Conservation (phyloP, 2,797 vertebrate species). For the Phalloptychus januarius region DNA sequence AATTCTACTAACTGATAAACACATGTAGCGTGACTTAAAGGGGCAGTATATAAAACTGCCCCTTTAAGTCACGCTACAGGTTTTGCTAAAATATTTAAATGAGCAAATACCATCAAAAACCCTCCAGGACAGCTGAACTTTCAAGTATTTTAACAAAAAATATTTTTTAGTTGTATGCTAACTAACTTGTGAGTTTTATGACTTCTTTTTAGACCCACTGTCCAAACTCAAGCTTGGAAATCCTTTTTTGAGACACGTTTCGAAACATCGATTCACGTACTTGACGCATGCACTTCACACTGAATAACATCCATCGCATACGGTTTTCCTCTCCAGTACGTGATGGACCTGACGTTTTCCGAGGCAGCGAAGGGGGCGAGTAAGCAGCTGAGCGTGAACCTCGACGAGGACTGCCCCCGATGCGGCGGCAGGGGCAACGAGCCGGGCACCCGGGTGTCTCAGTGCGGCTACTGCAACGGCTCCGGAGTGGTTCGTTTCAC, state of each 20-base stretch:
- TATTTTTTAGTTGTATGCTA: not conserved
- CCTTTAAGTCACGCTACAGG: no score
- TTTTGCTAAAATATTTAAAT: not conserved
- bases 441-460: constrained; percentile 88
- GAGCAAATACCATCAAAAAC: not conserved
- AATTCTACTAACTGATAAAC: no score
- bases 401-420: constrained; percentile 87
- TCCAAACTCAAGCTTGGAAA: not conserved
- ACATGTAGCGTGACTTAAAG: no score
- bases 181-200: not conserved
- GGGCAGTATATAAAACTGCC: no score
- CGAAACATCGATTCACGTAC: not conserved
- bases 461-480: constrained; percentile 90
- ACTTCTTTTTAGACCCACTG: not conserved
- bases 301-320: not conserved
- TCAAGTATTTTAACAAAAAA: not conserved
- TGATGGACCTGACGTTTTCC: constrained; percentile 93
- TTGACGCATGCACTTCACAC: not conserved
- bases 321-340: constrained; percentile 78
- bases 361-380: constrained; percentile 93
- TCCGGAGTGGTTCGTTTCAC: constrained; percentile 88
- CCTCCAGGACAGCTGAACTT: not conserved
- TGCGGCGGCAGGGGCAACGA: constrained; percentile 89
- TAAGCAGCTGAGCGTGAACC: constrained; percentile 87
- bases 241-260: not conserved